Evolutionary conservation across 2,888 invertebrate genomes (phyloP), one percentile per base, ranked within the genome.

Genomic region (Eremobia ochroleuca): DNA sequence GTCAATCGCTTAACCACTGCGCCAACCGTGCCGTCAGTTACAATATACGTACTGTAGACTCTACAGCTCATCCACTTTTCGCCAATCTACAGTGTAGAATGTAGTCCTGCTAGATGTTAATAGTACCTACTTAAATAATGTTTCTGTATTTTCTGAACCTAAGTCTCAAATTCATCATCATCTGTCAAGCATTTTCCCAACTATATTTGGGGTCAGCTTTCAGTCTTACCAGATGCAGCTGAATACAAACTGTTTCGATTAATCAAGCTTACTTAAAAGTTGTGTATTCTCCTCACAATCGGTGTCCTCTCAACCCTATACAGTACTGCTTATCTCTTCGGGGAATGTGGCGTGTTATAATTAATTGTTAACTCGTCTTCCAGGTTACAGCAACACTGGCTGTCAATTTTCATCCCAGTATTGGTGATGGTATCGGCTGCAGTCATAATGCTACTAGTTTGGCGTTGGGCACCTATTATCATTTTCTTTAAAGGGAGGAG

Each of bases 401-500:
- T 58, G 13, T 58, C 55, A 3, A 58, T 83, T n/a, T 61, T 81
- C 8, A 64, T 81, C 18, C 76, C 85, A 52, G 13, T 83, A n/a
- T 15, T 83, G 69, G 18, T 85, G 0, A 46, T 81, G 66, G 43
- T 34, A 21, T 70, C 66, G 4, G 66, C 69, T 13, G 58, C 76
- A 37, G 40, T 71, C 5, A 43, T 83, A 18, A 46, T 85, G 71
- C 18, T 86, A 25, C 18, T 79, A 13, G 73, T 77, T 4, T 83
- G 66, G 73, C 73, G 81, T 6, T 49, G 76, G 66, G 65, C 69
- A 55, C 83, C 79, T 21, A 75, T 79, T 28, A 37, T 79, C 1
- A 34, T 74, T 18, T 87, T 77, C 67, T 82, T 87, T 21, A 87
- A 79, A 73, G 87, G 90, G 0, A 80, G 78, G 8, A 89, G 81